Base-by-base conservation (phyloP, 2,797 vertebrate genomes). In the Coregonus ussuriensis region DNA sequence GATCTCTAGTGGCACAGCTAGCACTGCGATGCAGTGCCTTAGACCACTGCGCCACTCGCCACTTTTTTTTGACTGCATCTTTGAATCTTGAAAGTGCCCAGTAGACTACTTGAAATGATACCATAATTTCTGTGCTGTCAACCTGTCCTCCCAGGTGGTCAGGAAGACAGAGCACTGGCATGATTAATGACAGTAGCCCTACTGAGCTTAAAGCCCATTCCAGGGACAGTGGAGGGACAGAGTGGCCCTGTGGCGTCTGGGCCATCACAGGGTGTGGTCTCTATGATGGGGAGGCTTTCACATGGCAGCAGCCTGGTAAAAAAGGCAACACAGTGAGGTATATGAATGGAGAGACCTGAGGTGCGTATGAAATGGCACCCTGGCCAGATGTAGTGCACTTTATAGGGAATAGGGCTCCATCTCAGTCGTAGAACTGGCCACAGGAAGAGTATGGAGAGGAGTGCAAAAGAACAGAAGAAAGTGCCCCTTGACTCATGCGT, bases 381-480 rank as follows among this genome's bases (percentile, higher is more conserved):
- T 15, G 56, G 56, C 11, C 56, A 47, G 41, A 47, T 2, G 41
- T 47, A 3, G 41, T 47, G 41, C 41, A 21, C 56, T 80, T 85
- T 81, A 74, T 66, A 47, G 41, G 41, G 41, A 47, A 47, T 9
- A 47, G 41, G 41, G 41, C 7, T 41, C 41, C 41, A 9, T 41
- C 41, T 41, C 7, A 41, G 41, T 41, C 41, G 31, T 31, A 31
- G 31, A 1, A 1, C 41, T 41, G 41, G 41, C 41, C 41, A 41
- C 41, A 41, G 41, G 2, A 47, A 47, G 41, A 47, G 41, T 47
- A 47, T 47, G 56, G 73, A 76, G 74, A 76, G 79, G 67, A 31
- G 81, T 83, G 86, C 79, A 88, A 88, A 84, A 83, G 77, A 83
- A 87, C 80, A 85, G 86, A 89, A 82, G 80, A 18, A 59, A 6